These are phyloP conservation scores for Saguinus imperator DNA, from an alignment of 2,113 vertebrate species.

Conservation along the genomic window DNA sequence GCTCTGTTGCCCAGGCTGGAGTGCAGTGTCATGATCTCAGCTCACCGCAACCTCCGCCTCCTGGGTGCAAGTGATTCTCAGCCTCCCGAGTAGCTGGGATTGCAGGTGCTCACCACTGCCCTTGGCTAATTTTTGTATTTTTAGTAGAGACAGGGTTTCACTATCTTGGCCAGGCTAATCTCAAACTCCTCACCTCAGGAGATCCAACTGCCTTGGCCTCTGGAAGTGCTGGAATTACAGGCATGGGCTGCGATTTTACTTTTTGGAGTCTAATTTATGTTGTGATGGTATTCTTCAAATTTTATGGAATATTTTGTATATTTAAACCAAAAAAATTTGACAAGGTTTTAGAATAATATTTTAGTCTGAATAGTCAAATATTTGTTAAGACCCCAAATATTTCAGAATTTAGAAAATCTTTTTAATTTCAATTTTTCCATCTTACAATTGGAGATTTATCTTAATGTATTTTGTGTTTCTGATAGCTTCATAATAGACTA, in stretches of 20 bases:
- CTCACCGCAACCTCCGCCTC: too few relatives aligned
- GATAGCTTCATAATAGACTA: background rate
- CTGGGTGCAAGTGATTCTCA: too few relatives aligned
- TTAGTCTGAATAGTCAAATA: background rate
- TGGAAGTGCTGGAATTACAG: too few relatives aligned
- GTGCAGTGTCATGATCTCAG: too few relatives aligned
- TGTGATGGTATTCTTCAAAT: background rate
- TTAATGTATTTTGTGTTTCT: background rate
- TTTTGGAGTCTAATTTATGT: background rate
- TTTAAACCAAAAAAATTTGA: background rate
- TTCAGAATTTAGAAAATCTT: background rate
- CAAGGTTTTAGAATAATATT: background rate
- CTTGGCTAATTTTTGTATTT: too few relatives aligned
- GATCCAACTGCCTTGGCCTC: too few relatives aligned
- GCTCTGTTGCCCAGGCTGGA: too few relatives aligned
- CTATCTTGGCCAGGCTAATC: too few relatives aligned
- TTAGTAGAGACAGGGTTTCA: too few relatives aligned
- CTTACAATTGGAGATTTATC: background rate
- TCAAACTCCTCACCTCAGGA: too few relatives aligned
- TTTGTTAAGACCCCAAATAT: background rate
- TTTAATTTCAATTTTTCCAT: background rate
- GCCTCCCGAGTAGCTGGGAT: too few relatives aligned
- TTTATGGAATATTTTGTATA: background rate
- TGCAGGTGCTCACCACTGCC: too few relatives aligned
- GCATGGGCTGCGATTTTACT: background rate